Evolutionary conservation across 1,140 invertebrate genomes (phyloP), one percentile per base, ranked within the genome.

Genomic region (Heterodera schachtii): DNA sequence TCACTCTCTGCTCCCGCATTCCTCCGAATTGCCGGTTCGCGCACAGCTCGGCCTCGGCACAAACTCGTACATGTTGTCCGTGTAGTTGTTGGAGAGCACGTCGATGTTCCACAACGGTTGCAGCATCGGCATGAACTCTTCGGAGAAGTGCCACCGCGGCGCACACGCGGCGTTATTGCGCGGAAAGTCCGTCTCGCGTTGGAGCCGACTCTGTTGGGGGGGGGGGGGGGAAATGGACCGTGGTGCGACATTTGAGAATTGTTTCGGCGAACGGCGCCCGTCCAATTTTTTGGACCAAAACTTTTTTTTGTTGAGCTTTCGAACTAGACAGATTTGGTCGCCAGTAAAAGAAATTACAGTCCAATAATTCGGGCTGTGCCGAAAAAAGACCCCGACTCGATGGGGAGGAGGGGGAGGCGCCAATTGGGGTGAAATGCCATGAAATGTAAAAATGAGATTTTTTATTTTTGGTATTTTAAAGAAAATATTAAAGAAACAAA

Each of bases 81-180:
- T 90, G 83, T 90, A 89, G 4, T 82, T 81, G 75, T 90, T 89
- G 43, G 87, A 89, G 2, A 89, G 80, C 81, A 83, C 88, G 79
- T 90, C 88, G 47, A 83, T 80, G 70, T 86, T 86, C n/a, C 76
- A 31, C 44, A 87, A 67, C 9, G 86, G 86, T 31, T 87, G 76
- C 21, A 89, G 75, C 74, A 84, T 66, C 13, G 79, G 66, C 86
- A 88, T 76, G 76, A 49, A 79, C 75, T 77, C 16, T 46, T 79
- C 80, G 60, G 80, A 83, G 64, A 83, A 83, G 49, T 84, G 83
- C 76, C 84, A 85, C 44, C 69, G 57, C 52, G 83, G 84, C 75
- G 80, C 81, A 75, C 86, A 87, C 52, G 85, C 77, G 3, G 21
- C 76, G 71, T 87, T 73, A 73, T 85, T 76, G 31, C 70, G 47